Evolutionary conservation across 2,113 vertebrate genomes (phyloP), one percentile per base, ranked within the genome.

Genomic region (Burhinus oedicnemus): DNA sequence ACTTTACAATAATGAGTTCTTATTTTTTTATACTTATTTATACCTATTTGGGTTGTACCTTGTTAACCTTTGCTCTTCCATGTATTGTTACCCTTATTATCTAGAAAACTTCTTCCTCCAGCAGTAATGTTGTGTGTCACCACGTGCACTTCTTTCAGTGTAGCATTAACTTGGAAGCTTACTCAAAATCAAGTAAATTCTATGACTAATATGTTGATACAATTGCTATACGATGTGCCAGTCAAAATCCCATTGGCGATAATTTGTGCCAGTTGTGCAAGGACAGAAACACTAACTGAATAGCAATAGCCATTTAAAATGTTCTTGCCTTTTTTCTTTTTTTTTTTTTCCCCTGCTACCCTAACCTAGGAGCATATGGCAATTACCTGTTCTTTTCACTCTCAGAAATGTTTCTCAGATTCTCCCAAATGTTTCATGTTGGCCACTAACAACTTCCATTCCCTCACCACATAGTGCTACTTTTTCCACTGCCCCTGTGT

Each of bases 91-190:
- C 11, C 47, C 23, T 66, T 66, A 11, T 47, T 82, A 68, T 4
- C 84, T 23, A 75, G 52, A 60, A 91, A 65, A 32, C 6, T 3
- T 32, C 27, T 65, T 60, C 66, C 85, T 80, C 75, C 66, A 83
- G 69, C 52, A 71, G 45, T 8, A 2, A 13, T 12, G 36, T 8
- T 57, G 26, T 38, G 64, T 71, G 75, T 47, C 25, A 36, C 23
- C 23, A 30, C 0, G 2, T 17, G 32, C 11, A 3, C 27, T 29
- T 44, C 38, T 26, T 29, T 40, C 54, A 51, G 2, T 5, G 29
- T 10, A 38, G 25, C 23, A 8, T 25, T 72, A 52, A 26, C 29
- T 36, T 47, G 71, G 62, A 27, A 66, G 25, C 69, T 38, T 25
- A n/a, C 68, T 84, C 36, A 25, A 55, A 76, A 47, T 27, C n/a